Percentiles rank a stretch among this genome's conserved stretches.
Evolutionary conservation across 64 coral and sea anemone species (phyloP).

Genomic region (Platygyra sinensis): DNA sequence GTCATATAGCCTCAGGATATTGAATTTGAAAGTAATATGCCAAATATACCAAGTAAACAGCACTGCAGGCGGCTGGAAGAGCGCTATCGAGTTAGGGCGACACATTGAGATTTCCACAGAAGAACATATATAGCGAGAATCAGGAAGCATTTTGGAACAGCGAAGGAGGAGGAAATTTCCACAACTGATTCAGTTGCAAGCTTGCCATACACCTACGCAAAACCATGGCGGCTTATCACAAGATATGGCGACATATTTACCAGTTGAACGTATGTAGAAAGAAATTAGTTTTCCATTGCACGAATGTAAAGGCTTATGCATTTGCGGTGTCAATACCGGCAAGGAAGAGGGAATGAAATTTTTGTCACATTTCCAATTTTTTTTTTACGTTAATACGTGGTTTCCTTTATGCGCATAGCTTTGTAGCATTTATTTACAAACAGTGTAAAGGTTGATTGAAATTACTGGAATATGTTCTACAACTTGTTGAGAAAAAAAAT

Average conservation of each 20-base stretch:
- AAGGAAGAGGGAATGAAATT: not conserved
- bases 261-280: slow-evolving; percentile 24
- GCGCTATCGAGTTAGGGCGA: too few relatives aligned
- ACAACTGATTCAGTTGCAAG: not conserved
- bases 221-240: slow-evolving; percentile 24
- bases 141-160: not conserved
- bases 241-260: slow-evolving; percentile 8
- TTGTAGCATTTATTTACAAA: not conserved
- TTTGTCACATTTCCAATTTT: not conserved
- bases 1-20: slow-evolving; percentile 3
- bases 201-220: not conserved
- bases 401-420: not conserved
- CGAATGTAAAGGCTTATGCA: not conserved
- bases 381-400: not conserved
- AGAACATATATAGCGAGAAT: too few relatives aligned
- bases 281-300: not conserved
- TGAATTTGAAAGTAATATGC: slow-evolving; percentile 1
- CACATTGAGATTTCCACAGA: not conserved
- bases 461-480: not conserved
- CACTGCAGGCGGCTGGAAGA: not conserved
- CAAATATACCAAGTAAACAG: not conserved
- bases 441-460: not conserved
- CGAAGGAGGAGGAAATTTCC: not conserved
- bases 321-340: not conserved
- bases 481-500: not conserved